Base-by-base conservation (phyloP, 2,797 vertebrate genomes). In the Anguilla obscura region DNA sequence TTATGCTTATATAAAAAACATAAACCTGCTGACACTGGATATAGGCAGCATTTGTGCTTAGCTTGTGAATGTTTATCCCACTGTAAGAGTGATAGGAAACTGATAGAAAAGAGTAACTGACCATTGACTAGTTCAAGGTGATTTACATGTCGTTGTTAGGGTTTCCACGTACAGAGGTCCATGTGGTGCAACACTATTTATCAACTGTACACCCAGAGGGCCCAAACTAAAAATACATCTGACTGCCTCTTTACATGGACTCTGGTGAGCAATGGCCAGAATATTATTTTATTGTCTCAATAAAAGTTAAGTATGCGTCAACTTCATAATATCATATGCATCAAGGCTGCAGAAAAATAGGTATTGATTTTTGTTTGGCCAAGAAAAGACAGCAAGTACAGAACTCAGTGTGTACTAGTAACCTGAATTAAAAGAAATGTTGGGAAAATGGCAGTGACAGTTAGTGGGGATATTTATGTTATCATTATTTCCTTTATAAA, bases 301-400 rank as follows among this genome's bases (percentile, higher is more conserved):
- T 12, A 48, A 84, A 60, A 66, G 2, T 50, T 54, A 82, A 48
- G 21, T 66, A 45, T 79, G 69, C 16, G 52, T 79, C 50, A 85
- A 21, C 84, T 85, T 85, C n/a, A 74, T 45, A 76, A 85, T 27
- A 45, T 50, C 18, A 30, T 58, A 79, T 76, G 36, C 40, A 21
- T 79, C 54, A 84, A 84, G 52, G n/a, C 83, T 33, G 40, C 54
- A 85, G 63, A 27, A 71, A 85, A 88, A 74, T 24, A 36, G 83
- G 30, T 58, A 88, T 88, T 88, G 87, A 88, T 88, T 88, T 88
- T 88, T 69, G 66, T 50, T 40, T 18, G 12, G n/a, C 69, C 79
- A 86, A 54, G 66, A 30, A 85, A 88, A 84, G 48, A 24, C 45
- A n/a, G 63, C 18, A 33, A 60, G 40, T 83, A 74, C 30, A 74